Base-by-base conservation (phyloP, 1,140 invertebrate genomes). In the Drosophila paulistorum region DNA sequence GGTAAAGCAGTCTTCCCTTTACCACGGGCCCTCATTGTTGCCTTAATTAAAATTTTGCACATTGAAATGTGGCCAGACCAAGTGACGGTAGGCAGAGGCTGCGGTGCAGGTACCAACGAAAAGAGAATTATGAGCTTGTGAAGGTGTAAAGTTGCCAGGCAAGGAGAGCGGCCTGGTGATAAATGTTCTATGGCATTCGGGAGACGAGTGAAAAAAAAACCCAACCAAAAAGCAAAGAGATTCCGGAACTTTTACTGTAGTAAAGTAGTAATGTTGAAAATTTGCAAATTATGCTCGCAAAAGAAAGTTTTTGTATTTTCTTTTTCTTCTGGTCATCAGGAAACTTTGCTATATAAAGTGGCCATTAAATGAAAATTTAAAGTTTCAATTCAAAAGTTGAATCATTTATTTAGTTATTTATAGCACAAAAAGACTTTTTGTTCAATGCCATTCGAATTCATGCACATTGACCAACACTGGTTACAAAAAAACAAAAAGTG, bases 1-100 rank as follows among this genome's bases (percentile, higher is more conserved):
- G 11, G 37, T 30, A 30, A 7, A 11, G 37, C 37, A 11, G 3
- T 4, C 10, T 3, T 11, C 37, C 37, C 10, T 11, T 37, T 10
- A 35, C 68, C 65, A 48, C 39, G 9, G 3, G 7, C 9, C 35
- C 41, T 30, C 65, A 71, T 60, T 76, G 66, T 55, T 79, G 82
- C 81, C 83, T 86, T 86, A 86, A 86, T 86, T 86, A 86, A 87
- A 86, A 87, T 86, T 82, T 79, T 17, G 30, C 58, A 30, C 45
- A 45, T 76, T 74, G 59, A 74, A 81, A 81, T 68, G 59, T 58
- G 55, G 55, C 55, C 30, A 37, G 1, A 14, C 20, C 7, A 11
- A 10, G 26, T 10, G 13, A 61, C 62, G 5, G 37, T n/a, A 14
- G 7, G 45, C 6, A 7, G 13, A 14, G 14, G 14, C 2, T 7